Percentiles rank a stretch among this genome's conserved stretches.
These are phyloP conservation scores for Hirudo medicinalis DNA, from an alignment of 1,140 invertebrate species.

Conservation along the genomic window DNA sequence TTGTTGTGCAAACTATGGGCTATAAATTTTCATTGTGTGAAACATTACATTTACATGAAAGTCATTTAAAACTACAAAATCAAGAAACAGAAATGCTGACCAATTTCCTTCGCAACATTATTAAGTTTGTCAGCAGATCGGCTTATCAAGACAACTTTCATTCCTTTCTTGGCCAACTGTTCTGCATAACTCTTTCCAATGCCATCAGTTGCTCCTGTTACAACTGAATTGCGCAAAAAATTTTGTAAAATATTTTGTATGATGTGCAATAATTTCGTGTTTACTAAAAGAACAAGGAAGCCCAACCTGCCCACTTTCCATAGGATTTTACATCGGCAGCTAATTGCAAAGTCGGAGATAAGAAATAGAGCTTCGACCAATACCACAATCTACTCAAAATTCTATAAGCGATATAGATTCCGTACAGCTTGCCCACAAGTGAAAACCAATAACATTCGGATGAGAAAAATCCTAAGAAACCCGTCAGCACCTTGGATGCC, in stretches of 20 bases:
- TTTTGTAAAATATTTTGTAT: background rate
- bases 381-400: background rate
- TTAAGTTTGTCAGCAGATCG: conserved; percentile 67
- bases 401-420: background rate
- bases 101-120: conserved; percentile 63
- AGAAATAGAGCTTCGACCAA: conserved; percentile 1
- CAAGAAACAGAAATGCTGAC: conserved; percentile 40
- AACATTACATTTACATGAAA: background rate
- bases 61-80: background rate
- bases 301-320: conserved; percentile 6
- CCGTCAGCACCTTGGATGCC: background rate
- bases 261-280: background rate
- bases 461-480: conserved; percentile 2
- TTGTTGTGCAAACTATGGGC: background rate
- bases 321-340: background rate
- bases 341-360: background rate
- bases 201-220: conserved; percentile 81
- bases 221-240: conserved; percentile 46
- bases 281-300: background rate
- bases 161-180: conserved; percentile 62
- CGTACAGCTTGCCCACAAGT: background rate
- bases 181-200: conserved; percentile 77
- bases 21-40: background rate
- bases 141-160: conserved; percentile 77
- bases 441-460: background rate